These are phyloP conservation scores for Gadopsis marmoratus DNA, from an alignment of 2,797 vertebrate species.

Conservation along the genomic window DNA sequence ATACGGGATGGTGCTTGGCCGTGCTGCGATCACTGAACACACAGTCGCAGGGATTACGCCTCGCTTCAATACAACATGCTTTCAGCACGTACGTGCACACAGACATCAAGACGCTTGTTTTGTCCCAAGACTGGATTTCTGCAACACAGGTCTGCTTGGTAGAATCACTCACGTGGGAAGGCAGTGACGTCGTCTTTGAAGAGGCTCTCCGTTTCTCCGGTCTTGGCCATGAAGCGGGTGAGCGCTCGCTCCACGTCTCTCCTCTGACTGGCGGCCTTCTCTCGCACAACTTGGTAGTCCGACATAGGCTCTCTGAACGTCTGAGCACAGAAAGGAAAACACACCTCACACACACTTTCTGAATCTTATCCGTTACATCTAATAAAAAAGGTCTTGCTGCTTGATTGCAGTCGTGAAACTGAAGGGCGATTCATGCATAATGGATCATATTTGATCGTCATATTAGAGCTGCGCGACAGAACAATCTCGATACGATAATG, in stretches of 20 bases:
- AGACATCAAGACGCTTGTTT: no score
- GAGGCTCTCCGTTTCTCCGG: slow-evolving; percentile 95
- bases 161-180: slow-evolving; percentile 89
- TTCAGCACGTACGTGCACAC: no score
- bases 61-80: background rate
- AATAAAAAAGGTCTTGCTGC: background rate
- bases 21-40: slow-evolving; percentile 93
- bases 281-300: slow-evolving; percentile 95
- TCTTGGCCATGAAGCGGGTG: slow-evolving; percentile 99
- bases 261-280: slow-evolving; percentile 95
- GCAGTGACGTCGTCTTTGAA: slow-evolving; percentile 96
- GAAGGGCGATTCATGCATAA: background rate
- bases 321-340: slow-evolving; percentile 71
- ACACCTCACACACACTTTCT: background rate
- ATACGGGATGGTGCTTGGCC: slow-evolving; percentile 92
- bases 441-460: background rate
- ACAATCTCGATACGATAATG: no score
- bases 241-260: slow-evolving; percentile 96
- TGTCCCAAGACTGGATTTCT: no score
- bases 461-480: no score
- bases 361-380: background rate
- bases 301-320: slow-evolving; percentile 95
- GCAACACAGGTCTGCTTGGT: no score
- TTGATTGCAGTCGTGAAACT: background rate
- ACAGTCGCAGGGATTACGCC: background rate